phyloP scores from a whole-genome alignment of 2,113 vertebrate genomes.

The Lampris megalopsis region DNA sequence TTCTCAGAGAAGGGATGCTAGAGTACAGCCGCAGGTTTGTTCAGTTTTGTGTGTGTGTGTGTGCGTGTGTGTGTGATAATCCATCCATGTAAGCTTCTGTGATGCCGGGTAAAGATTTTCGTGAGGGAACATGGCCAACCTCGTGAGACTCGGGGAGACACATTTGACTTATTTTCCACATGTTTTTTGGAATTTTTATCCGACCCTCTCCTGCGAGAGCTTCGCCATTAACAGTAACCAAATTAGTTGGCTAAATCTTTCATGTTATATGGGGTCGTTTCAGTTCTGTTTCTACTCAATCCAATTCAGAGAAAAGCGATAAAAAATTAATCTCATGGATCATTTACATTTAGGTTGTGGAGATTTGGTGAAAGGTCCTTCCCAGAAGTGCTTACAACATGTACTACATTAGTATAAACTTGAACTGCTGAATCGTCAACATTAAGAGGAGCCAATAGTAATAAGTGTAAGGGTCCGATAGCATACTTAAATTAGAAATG shows the following conservation, averaged over 20 bases:
- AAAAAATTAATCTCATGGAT: conserved; percentile 23
- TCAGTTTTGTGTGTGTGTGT: conserved; percentile 10
- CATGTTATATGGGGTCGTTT: conserved; percentile 49
- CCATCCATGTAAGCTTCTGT: conserved; percentile 46
- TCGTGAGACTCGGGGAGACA: conserved; percentile 41
- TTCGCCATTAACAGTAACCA: conserved; percentile 45
- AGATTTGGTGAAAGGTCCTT: conserved; percentile 32
- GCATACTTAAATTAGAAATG: neutral
- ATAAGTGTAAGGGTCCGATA: conserved; percentile 27
- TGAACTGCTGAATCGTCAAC: conserved; percentile 20
- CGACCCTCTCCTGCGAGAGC: conserved; percentile 46
- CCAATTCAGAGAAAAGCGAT: conserved; percentile 38
- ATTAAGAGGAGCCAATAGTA: conserved; percentile 15
- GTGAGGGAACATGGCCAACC: conserved; percentile 25
- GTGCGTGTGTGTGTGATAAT: conserved; percentile 40
- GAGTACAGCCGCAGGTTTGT: conserved; percentile 6
- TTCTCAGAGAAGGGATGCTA: neutral
- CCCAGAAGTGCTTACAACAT: conserved; percentile 21
- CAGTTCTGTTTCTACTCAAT: conserved; percentile 45
- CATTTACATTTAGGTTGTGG: conserved; percentile 45
- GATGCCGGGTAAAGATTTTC: conserved; percentile 48
- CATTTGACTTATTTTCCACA: conserved; percentile 55
- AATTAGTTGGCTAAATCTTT: conserved; percentile 41
- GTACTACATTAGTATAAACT: conserved; percentile 26
- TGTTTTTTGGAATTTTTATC: conserved; percentile 60